Percentiles rank a stretch among this genome's conserved stretches.
Conservation (phyloP, 1,140 invertebrate genomes). For the Euwallacea similis region DNA sequence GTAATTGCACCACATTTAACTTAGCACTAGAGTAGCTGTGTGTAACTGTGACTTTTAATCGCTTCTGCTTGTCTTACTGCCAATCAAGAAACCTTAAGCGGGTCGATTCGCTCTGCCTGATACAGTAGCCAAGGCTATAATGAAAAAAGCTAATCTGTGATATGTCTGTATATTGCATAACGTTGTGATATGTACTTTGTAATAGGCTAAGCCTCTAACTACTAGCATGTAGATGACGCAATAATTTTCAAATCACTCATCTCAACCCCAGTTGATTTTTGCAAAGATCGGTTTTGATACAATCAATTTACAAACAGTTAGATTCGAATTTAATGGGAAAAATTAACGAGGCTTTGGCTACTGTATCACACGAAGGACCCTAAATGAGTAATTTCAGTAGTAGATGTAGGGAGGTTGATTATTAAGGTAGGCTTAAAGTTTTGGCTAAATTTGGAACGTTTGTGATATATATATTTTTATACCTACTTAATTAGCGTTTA, state of each 20-base stretch:
- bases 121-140: constrained; percentile 4
- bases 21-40: constrained; percentile 15
- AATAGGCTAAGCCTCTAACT: too few species aligned
- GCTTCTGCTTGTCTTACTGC: constrained; percentile 43
- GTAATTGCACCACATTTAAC: constrained; percentile 49
- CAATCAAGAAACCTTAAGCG: constrained; percentile 45
- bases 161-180: constrained; percentile 6
- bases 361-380: constrained; percentile 19
- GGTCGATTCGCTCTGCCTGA: constrained; percentile 25
- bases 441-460: constrained; percentile 42
- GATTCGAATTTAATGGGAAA: too few species aligned
- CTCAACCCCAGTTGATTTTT: too few species aligned
- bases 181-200: too few species aligned
- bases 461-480: constrained; percentile 52
- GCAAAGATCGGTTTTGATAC: too few species aligned
- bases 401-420: constrained; percentile 7
- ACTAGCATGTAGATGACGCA: too few species aligned
- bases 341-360: not conserved
- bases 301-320: too few species aligned
- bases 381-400: constrained; percentile 29
- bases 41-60: constrained; percentile 46
- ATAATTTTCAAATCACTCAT: too few species aligned
- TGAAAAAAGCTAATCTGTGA: constrained; percentile 29
- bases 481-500: constrained; percentile 37
- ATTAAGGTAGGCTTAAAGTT: constrained; percentile 25